Evolutionary conservation across 2,888 invertebrate genomes (phyloP).

Genomic region (Rhogogaster chlorosoma): DNA sequence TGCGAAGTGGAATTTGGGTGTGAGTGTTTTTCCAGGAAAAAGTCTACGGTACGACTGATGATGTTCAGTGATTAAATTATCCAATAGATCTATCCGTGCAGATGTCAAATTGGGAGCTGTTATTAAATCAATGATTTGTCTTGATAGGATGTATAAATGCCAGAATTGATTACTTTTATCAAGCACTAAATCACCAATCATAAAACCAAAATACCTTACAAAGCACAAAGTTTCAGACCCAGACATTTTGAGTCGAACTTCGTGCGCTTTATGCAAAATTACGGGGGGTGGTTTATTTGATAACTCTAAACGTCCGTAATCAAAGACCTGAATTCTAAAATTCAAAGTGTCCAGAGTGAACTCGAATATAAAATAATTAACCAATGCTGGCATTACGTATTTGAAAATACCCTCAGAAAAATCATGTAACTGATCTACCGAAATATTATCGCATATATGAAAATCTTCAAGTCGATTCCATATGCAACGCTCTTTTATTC

Average conservation of each 20-base stretch:
- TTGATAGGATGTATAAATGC: slow-evolving; percentile 50
- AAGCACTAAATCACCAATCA: slow-evolving; percentile 52
- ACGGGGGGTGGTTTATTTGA: slow-evolving; percentile 47
- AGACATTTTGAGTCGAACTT: slow-evolving; percentile 48
- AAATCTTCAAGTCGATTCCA: slow-evolving; percentile 51
- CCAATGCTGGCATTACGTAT: slow-evolving; percentile 54
- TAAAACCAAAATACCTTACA: slow-evolving; percentile 45
- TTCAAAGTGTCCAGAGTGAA: slow-evolving; percentile 52
- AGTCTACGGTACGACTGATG: background rate
- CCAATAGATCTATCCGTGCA: slow-evolving; percentile 14
- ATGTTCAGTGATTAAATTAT: slow-evolving; percentile 9
- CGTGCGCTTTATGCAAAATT: slow-evolving; percentile 33
- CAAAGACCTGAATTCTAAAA: slow-evolving; percentile 47
- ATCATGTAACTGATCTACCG: slow-evolving; percentile 55
- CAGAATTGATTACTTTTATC: slow-evolving; percentile 42
- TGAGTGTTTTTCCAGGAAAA: background rate
- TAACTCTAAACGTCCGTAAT: slow-evolving; percentile 48
- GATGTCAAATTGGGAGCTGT: slow-evolving; percentile 29
- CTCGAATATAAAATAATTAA: slow-evolving; percentile 54
- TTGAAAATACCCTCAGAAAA: slow-evolving; percentile 51
- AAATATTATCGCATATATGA: slow-evolving; percentile 48
- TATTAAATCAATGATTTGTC: slow-evolving; percentile 52
- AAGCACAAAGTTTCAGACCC: slow-evolving; percentile 49
- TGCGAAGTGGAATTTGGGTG: background rate
- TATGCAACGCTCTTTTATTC: slow-evolving; percentile 47